These are phyloP conservation scores for Dascyllus trimaculatus DNA, from an alignment of 2,113 vertebrate genomes.

Conservation along the genomic window DNA sequence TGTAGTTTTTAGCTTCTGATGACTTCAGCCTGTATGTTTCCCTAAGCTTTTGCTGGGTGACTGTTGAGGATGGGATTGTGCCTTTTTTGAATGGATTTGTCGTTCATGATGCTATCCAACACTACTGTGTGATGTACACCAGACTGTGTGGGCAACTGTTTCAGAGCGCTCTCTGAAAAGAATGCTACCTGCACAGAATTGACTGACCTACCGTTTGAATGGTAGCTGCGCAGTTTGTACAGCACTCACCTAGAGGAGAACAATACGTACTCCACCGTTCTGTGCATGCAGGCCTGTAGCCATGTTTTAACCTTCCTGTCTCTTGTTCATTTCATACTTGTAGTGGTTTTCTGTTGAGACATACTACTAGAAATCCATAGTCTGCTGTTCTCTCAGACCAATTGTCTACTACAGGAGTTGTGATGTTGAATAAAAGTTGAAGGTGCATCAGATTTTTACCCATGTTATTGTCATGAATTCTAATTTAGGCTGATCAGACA, in stretches of 20 bases:
- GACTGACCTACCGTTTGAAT: conserved; percentile 56
- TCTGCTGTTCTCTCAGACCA: conserved; percentile 78
- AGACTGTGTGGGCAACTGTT: conserved; percentile 61
- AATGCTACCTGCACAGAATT: conserved; percentile 56
- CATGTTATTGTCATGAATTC: conserved; percentile 73
- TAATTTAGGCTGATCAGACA: conserved; percentile 37
- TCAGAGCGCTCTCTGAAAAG: conserved; percentile 63
- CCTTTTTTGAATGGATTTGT: conserved; percentile 80
- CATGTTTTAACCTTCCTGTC: conserved; percentile 77
- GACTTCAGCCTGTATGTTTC: conserved; percentile 68
- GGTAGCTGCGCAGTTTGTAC: conserved; percentile 68
- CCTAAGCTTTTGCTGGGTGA: conserved; percentile 75
- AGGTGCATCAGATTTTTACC: conserved; percentile 76
- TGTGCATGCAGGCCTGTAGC: conserved; percentile 84
- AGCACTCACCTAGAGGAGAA: conserved; percentile 70
- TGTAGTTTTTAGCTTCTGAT: conserved; percentile 73
- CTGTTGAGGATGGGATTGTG: conserved; percentile 80
- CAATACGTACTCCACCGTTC: conserved; percentile 67
- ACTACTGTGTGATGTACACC: conserved; percentile 61
- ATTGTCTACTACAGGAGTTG: conserved; percentile 80
- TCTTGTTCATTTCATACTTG: conserved; percentile 78
- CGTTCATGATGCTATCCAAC: conserved; percentile 69
- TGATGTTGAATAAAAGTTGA: conserved; percentile 84
- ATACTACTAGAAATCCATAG: conserved; percentile 71
- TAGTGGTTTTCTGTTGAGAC: conserved; percentile 80